Evolutionary conservation across 2,113 vertebrate species (phyloP).

Genomic region (Orycteropus afer): DNA sequence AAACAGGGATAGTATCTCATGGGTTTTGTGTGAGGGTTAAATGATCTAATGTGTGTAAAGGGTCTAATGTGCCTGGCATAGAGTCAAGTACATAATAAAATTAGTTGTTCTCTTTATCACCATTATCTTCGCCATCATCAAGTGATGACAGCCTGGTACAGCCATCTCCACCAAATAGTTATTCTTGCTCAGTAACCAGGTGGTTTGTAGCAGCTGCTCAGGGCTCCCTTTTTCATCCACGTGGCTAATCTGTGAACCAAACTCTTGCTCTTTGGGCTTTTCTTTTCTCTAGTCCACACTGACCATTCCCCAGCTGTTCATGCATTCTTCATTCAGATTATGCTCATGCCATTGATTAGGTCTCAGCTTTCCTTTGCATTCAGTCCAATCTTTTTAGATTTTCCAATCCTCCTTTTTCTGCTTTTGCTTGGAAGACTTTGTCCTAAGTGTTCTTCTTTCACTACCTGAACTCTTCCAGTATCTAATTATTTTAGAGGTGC

Average conservation of each 20-base stretch:
- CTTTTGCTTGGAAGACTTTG: not conserved
- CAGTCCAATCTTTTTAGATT: not conserved
- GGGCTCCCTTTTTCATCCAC: not conserved
- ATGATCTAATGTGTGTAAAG: not conserved
- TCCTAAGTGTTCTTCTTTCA: not conserved
- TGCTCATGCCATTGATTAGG: not conserved
- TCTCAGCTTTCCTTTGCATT: not conserved
- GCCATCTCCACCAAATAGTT: not conserved
- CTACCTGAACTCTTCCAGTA: not conserved
- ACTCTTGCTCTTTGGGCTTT: not conserved
- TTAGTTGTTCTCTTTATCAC: not conserved
- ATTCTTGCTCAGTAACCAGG: not conserved
- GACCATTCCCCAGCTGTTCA: not conserved
- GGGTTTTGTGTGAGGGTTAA: not conserved
- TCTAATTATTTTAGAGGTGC: not conserved
- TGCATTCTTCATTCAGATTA: not conserved
- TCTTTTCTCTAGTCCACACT: not conserved
- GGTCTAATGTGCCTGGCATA: not conserved
- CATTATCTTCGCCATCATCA: not conserved
- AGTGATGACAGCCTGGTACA: not conserved
- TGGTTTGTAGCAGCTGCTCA: slow-evolving; percentile 5
- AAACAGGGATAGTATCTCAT: not conserved
- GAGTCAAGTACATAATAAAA: not conserved
- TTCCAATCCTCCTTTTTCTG: not conserved
- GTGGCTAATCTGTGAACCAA: not conserved